phyloP scores from a whole-genome alignment of 1,140 invertebrate species.

The Drosophila simulans region DNA sequence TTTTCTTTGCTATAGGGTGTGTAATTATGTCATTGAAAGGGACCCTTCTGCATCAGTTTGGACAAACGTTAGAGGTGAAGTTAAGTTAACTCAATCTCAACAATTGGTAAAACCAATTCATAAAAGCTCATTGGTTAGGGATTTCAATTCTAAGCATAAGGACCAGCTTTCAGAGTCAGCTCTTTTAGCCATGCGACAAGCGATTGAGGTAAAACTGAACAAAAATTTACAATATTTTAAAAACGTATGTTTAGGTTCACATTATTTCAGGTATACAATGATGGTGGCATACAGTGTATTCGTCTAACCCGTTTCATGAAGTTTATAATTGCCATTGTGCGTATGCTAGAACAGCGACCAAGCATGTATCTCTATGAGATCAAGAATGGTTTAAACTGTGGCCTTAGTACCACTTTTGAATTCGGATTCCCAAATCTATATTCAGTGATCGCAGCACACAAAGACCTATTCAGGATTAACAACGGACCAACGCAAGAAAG shows the following conservation, averaged over 20 bases:
- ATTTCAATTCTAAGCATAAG: conserved; percentile 64
- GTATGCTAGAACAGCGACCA: conserved; percentile 63
- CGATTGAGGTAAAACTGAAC: conserved; percentile 66
- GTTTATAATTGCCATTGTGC: conserved; percentile 67
- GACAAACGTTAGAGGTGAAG: not conserved
- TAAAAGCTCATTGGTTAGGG: conserved; percentile 52
- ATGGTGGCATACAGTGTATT: conserved; percentile 49
- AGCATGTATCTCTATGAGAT: conserved; percentile 70
- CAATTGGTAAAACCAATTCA: not conserved
- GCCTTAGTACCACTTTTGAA: conserved; percentile 65
- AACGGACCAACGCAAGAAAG: conserved; percentile 66
- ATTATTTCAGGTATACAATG: conserved; percentile 49
- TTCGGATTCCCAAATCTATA: conserved; percentile 85
- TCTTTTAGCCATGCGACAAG: conserved; percentile 75
- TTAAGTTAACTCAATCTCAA: not conserved
- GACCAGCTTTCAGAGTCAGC: conserved; percentile 48
- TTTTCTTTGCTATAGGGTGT: conserved; percentile 65
- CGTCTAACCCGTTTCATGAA: conserved; percentile 70
- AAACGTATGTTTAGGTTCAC: not conserved
- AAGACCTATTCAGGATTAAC: conserved; percentile 85
- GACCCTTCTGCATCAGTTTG: conserved; percentile 3
- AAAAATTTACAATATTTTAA: not conserved
- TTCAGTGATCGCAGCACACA: conserved; percentile 86
- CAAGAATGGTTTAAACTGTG: conserved; percentile 59
- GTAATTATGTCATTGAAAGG: conserved; percentile 50